Evolutionary conservation across 2,888 invertebrate genomes (phyloP), one percentile per base, ranked within the genome.

Genomic region (Volucella zonaria): DNA sequence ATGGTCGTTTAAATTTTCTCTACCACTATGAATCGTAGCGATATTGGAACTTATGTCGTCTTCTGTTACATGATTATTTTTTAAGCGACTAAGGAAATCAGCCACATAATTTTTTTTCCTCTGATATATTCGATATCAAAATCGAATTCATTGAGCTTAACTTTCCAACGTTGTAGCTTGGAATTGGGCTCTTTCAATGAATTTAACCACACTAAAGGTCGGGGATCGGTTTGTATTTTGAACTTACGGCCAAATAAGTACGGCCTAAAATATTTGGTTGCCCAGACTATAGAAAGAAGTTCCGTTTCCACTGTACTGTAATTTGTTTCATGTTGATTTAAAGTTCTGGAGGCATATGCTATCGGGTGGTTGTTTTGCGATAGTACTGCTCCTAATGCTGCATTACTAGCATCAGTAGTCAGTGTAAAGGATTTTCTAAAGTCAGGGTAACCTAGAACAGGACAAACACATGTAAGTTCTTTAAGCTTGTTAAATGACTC

Each of bases 161-260:
- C 59, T 70, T 82, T 73, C 59, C 73, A 74, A 59, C 80, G 70
- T 61, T 80, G 71, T 18, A 18, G 18, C 18, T 18, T 18, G 18
- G 18, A 18, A 18, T 18, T 18, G 18, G 18, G 18, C 18, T 18
- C 18, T 18, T 18, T 18, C 18, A 18, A 18, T 0, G 87, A 88
- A 88, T 90, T 89, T 0, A 91, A 64, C 89, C 90, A 91, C 2
- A 87, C 87, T 3, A 91, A 71, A 0, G 90, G 90, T 70, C 88
- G 83, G 73, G 91, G 91, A 68, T 92, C 91, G 0, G 90, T 92
- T 8, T 89, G 88, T 1, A 92, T 90, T 0, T 74, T 88, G 40
- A 92, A 91, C 18, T 18, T 18, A 18, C 18, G 1, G 18, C 18
- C 52, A 54, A 40, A 59, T 23, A 62, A 70, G 62, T 52, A 54